A percentile compares a stretch with the other conserved stretches of the same genome.
phyloP scores from a whole-genome alignment of 2,113 vertebrate species.

The Columbina picui region DNA sequence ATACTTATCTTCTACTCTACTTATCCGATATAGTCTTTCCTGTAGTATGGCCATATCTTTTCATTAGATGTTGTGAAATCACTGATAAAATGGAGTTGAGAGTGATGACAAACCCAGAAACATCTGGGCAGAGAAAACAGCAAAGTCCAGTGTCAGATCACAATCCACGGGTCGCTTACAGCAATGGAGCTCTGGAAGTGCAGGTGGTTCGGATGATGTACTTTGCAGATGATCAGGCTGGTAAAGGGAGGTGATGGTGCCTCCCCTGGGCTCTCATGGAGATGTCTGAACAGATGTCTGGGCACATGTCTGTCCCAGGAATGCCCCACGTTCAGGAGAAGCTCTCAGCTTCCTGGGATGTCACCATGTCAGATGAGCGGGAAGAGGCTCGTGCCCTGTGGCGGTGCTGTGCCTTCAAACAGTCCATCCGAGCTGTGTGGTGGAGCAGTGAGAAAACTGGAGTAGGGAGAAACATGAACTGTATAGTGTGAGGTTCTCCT shows the following conservation, averaged over 20 bases:
- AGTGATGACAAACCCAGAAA: conserved; percentile 11
- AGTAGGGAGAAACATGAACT: background rate
- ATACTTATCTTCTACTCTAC: background rate
- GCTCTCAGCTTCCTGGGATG: conserved; percentile 26
- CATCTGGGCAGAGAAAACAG: conserved; percentile 33
- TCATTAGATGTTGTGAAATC: background rate
- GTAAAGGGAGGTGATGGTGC: background rate
- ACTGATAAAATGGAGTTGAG: background rate
- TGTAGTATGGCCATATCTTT: background rate
- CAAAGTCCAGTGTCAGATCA: conserved; percentile 20
- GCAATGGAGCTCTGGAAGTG: conserved; percentile 36
- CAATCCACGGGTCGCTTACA: conserved; percentile 38
- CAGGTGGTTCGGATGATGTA: conserved; percentile 21
- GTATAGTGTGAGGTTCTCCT: background rate
- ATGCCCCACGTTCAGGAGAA: conserved; percentile 4
- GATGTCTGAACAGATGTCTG: conserved; percentile 25
- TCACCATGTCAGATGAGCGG: background rate
- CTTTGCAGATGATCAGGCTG: conserved; percentile 40
- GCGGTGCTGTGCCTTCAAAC: conserved; percentile 21
- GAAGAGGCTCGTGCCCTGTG: background rate
- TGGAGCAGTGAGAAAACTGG: background rate
- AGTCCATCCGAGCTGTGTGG: background rate
- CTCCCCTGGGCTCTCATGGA: background rate
- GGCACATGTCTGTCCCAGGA: conserved; percentile 63
- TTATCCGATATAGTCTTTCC: background rate